A percentile compares a stretch with the other conserved stretches of the same genome.
These are phyloP conservation scores for Platerodrilus igneus DNA, from an alignment of 2,888 invertebrate species.

Conservation along the genomic window DNA sequence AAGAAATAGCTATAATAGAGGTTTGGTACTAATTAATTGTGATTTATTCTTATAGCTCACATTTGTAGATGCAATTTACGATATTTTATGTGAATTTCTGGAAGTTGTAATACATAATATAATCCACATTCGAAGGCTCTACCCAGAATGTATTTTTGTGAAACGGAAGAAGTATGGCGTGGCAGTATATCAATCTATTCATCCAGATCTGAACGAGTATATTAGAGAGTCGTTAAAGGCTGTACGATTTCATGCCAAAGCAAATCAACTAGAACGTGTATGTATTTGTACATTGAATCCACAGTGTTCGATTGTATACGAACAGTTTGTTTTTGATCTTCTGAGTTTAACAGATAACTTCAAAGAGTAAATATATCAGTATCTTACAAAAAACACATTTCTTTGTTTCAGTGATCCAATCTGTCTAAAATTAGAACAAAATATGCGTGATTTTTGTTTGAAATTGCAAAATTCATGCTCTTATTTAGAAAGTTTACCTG, in stretches of 20 bases:
- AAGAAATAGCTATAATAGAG: too few relatives aligned
- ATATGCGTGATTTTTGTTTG: conserved; percentile 57
- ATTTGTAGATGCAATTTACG: conserved; percentile 47
- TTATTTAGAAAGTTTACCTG: conserved; percentile 51
- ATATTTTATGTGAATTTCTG: conserved; percentile 62
- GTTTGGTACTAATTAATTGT: too few relatives aligned
- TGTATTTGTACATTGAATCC: conserved; percentile 49
- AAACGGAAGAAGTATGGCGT: conserved; percentile 60
- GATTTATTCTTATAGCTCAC: too few relatives aligned
- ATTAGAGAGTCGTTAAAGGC: conserved; percentile 54
- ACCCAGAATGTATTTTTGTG: conserved; percentile 61
- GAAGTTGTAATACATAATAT: conserved; percentile 62
- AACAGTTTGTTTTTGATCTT: conserved; percentile 51
- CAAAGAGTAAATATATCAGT: conserved; percentile 37
- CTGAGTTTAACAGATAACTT: conserved; percentile 31
- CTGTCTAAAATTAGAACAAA: conserved; percentile 58
- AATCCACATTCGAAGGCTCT: conserved; percentile 56
- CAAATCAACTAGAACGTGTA: conserved; percentile 50
- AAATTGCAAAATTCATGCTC: conserved; percentile 52
- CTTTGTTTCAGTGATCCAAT: conserved; percentile 53
- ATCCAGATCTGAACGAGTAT: conserved; percentile 63
- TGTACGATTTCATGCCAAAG: conserved; percentile 51
- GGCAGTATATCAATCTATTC: conserved; percentile 56
- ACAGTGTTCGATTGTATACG: conserved; percentile 43
- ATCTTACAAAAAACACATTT: conserved; percentile 41